Evolutionary conservation across 2,797 vertebrate genomes (phyloP).

Genomic region (Sparus aurata): DNA sequence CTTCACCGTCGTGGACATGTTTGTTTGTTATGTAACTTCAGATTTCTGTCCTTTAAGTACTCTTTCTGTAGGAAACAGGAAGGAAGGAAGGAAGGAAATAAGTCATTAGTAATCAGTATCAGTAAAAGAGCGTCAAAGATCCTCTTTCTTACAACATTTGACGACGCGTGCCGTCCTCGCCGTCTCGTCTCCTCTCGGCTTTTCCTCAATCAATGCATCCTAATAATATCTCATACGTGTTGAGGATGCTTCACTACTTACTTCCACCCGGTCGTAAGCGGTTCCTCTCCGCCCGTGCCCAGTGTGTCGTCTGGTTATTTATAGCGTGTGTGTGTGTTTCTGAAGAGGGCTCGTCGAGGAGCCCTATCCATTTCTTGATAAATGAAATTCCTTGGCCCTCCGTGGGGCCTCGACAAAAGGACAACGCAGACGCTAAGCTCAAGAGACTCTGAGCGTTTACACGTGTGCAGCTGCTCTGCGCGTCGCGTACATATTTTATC

Average conservation of each 20-base stretch:
- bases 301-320: conserved; percentile 55
- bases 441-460: conserved; percentile 38
- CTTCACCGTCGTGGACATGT: no score
- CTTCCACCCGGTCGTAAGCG: background rate
- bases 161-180: no score
- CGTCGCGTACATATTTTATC: conserved; percentile 12
- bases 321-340: conserved; percentile 53
- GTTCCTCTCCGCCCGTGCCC: background rate
- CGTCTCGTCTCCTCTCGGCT: no score
- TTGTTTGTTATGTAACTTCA: no score
- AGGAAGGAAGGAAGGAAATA: no score
- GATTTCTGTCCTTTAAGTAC: no score
- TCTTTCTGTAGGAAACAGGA: no score
- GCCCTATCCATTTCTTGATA: conserved; percentile 77
- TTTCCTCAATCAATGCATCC: no score
- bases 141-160: no score
- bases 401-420: conserved; percentile 65
- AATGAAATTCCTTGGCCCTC: conserved; percentile 78
- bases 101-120: no score
- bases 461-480: conserved; percentile 46
- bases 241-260: background rate
- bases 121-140: no score
- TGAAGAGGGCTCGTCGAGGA: conserved; percentile 72
- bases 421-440: conserved; percentile 46
- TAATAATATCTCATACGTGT: no score